phyloP scores from a whole-genome alignment of 2,888 invertebrate species.

The Zygogramma bicolorata region DNA sequence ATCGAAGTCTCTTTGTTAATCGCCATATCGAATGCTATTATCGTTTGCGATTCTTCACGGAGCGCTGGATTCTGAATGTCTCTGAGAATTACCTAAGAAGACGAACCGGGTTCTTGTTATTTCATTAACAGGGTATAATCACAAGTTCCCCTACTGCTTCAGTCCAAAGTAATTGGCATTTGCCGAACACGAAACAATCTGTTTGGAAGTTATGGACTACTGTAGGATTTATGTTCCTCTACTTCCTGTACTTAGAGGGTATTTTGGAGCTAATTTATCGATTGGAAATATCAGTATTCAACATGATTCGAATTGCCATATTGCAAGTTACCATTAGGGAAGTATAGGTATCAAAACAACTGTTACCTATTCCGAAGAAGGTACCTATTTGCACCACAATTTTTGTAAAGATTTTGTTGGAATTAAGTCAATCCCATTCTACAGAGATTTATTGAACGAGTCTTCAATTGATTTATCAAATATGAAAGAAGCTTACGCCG shows the following conservation, averaged over 20 bases:
- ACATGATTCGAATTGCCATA: too few relatives aligned
- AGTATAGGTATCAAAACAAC: too few relatives aligned
- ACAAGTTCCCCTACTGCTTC: constrained; percentile 1
- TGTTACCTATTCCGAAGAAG: too few relatives aligned
- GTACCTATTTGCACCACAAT: too few relatives aligned
- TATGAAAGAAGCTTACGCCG: too few relatives aligned
- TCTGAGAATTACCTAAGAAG: not conserved
- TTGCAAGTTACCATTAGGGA: too few relatives aligned
- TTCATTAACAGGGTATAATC: constrained; percentile 16
- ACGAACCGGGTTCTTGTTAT: constrained; percentile 29
- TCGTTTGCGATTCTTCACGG: not conserved
- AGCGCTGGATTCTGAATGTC: not conserved
- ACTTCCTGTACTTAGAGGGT: not conserved
- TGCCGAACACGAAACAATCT: constrained; percentile 1
- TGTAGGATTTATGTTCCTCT: not conserved
- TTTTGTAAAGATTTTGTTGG: too few relatives aligned
- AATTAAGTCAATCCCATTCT: too few relatives aligned
- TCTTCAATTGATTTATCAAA: too few relatives aligned
- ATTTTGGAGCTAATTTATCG: too few relatives aligned
- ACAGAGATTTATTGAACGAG: too few relatives aligned
- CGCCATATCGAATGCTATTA: not conserved
- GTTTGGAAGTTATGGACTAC: not conserved
- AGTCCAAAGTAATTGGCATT: not conserved
- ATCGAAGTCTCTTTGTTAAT: not conserved
- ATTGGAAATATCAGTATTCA: too few relatives aligned